Evolutionary conservation across 2,888 invertebrate species (phyloP).

Genomic region (Aproaerema taeniolella): DNA sequence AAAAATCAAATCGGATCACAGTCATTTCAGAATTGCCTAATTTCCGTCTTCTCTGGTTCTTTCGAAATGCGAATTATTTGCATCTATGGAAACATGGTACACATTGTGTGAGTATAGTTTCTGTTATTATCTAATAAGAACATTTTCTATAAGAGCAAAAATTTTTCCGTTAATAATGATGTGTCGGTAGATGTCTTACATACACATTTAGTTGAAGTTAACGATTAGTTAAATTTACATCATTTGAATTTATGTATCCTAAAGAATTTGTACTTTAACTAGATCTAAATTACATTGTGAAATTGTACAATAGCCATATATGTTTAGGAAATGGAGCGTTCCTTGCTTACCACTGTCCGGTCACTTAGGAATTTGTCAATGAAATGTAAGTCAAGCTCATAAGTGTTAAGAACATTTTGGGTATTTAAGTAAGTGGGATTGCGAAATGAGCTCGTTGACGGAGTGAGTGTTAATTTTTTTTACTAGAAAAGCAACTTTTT

Average conservation of each 20-base stretch:
- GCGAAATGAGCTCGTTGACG: conserved; percentile 69
- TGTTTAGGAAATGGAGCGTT: conserved; percentile 70
- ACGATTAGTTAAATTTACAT: conserved; percentile 73
- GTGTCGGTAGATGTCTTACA: conserved; percentile 68
- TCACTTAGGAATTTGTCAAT: conserved; percentile 61
- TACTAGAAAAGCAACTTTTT: conserved; percentile 59
- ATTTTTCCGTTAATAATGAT: conserved; percentile 59
- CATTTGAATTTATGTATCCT: conserved; percentile 69
- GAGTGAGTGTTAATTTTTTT: conserved; percentile 72
- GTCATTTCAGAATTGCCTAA: conserved; percentile 56
- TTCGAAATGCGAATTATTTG: conserved; percentile 53
- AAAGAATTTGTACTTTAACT: conserved; percentile 76
- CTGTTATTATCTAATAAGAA: conserved; percentile 62
- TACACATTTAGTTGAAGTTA: conserved; percentile 66
- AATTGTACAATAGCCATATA: conserved; percentile 74
- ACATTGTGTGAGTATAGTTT: conserved; percentile 62
- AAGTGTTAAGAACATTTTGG: conserved; percentile 72
- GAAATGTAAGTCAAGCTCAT: conserved; percentile 69
- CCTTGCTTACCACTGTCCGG: conserved; percentile 61
- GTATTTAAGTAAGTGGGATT: conserved; percentile 69
- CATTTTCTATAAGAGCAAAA: conserved; percentile 67
- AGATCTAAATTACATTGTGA: conserved; percentile 74
- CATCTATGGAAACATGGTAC: conserved; percentile 60
- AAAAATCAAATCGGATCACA: conserved; percentile 45
- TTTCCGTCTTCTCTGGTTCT: conserved; percentile 51